A percentile compares a stretch with the other conserved stretches of the same genome.
Conservation (phyloP, 2,113 vertebrate genomes). For the Antechinus flavipes region DNA sequence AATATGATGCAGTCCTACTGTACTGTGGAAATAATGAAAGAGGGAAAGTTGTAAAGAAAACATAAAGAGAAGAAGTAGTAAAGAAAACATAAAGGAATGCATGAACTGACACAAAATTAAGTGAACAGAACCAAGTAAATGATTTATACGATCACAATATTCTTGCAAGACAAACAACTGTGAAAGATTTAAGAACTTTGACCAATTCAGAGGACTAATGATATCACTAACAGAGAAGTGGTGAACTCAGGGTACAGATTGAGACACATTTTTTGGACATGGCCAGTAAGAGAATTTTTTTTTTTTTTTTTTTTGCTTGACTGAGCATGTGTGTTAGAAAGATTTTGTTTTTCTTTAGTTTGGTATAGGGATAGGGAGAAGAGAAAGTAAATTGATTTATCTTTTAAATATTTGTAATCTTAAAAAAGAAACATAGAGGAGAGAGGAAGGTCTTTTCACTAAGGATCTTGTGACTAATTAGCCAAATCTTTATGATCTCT, state of each 20-base stretch:
- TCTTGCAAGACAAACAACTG: not conserved
- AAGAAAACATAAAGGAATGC: not conserved
- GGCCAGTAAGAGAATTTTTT: not conserved
- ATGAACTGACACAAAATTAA: not conserved
- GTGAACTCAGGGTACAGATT: not conserved
- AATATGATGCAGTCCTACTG: not conserved
- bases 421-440: not conserved
- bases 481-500: constrained; percentile 10
- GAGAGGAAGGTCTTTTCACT: not conserved
- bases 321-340: not conserved
- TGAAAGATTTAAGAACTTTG: not conserved
- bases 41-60: not conserved
- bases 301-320: not conserved
- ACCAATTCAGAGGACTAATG: not conserved
- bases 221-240: not conserved
- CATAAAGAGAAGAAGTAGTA: not conserved
- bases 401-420: not conserved
- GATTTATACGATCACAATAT: not conserved
- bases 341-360: not conserved
- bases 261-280: not conserved
- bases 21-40: too few relatives aligned
- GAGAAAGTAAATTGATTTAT: not conserved
- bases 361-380: not conserved
- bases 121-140: not conserved
- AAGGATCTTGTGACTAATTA: not conserved